Base-by-base conservation (phyloP, 2,888 invertebrate species). In the Galerucella calmariensis region DNA sequence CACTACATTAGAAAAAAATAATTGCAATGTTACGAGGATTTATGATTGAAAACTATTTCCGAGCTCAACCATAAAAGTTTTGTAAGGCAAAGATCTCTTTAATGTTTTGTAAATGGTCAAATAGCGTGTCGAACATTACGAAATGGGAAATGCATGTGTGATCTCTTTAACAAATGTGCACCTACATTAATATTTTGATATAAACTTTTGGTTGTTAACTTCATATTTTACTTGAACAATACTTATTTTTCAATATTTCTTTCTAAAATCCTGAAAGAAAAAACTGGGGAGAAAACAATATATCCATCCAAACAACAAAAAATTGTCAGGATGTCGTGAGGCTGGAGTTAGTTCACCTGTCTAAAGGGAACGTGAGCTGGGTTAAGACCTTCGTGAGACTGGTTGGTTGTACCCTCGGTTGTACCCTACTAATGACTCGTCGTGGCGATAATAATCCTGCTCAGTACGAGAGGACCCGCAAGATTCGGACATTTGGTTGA, bases 111-210 rank as follows among this genome's bases (percentile, higher is more conserved):
- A 16, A 53, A 53, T 53, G n/a, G 14, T 53, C 53, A 16, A 53
- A 53, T 53, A 53, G 53, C 53, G 53, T 53, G 53, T 14, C 53
- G n/a, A 8, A n/a, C 14, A 53, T 53, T 53, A 53, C 53, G 5
- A 16, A 53, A 2, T 53, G 16, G 53, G 53, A 4, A 53, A n/a
- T 53, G 53, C 5, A 53, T 53, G 53, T 53, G 53, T 53, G 53
- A 53, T 53, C 53, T 53, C 16, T 53, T 53, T 53, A 53, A n/a
- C 16, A 53, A 14, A 53, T 53, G 53, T 53, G 53, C 12, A 51
- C 51, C 51, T 53, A 53, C 6, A 0, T 16, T 53, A 53, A 53
- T 2, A n/a, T 2, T 53, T 53, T 6, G 5, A 53, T 6, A 2
- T 48, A 16, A 53, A 53, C 53, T 14, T 53, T 53, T 16, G 16